These are phyloP conservation scores for Podarcis raffonei DNA, from an alignment of 2,113 vertebrate species.

Conservation along the genomic window DNA sequence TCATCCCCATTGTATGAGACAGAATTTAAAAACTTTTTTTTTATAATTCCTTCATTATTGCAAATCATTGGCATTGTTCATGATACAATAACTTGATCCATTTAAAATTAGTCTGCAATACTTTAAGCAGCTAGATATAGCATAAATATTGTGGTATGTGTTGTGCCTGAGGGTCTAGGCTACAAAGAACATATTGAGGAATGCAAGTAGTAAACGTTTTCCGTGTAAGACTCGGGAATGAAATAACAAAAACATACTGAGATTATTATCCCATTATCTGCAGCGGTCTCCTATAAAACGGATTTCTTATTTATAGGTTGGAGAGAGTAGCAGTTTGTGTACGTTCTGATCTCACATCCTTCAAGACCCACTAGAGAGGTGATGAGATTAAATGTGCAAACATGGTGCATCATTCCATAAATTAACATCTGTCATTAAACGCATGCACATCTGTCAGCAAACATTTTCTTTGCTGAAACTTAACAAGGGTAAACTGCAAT, in stretches of 20 bases:
- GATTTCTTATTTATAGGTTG: neutral
- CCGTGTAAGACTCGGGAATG: neutral
- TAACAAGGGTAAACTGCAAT: neutral
- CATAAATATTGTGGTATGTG: neutral
- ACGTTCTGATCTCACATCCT: neutral
- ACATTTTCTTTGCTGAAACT: neutral
- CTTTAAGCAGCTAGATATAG: neutral
- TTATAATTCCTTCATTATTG: constrained; percentile 43
- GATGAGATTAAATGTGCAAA: neutral
- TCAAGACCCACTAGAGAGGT: neutral
- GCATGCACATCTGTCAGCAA: neutral
- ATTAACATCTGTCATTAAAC: neutral
- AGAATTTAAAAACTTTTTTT: constrained; percentile 48
- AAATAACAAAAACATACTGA: neutral
- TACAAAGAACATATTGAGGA: neutral
- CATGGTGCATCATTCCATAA: neutral
- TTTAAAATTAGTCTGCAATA: neutral
- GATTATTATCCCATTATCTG: neutral
- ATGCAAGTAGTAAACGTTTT: neutral
- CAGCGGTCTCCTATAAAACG: neutral
- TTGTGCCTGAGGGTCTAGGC: neutral
- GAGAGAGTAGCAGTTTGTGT: neutral
- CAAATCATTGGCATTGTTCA: constrained; percentile 36
- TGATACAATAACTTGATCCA: constrained; percentile 31
- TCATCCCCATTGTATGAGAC: neutral